Evolutionary conservation across 1,140 invertebrate genomes (phyloP), one percentile per base, ranked within the genome.

Genomic region (Brachionus sp.): DNA sequence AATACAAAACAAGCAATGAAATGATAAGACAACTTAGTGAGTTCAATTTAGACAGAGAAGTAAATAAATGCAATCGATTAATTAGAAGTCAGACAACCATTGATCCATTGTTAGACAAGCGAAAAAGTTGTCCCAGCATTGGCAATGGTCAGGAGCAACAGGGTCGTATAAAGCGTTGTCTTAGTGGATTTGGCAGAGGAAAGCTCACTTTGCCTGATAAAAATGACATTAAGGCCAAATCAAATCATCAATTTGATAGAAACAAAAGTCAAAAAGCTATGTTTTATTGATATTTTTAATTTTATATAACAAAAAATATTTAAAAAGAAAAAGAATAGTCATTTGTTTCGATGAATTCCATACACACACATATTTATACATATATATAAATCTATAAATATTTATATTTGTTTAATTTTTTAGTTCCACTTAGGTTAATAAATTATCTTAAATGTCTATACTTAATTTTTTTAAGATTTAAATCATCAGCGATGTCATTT

Each of bases 211-310:
- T 75, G 44, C 37, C 70, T 9, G 25, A 75, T 75, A 23, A 25
- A 19, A 35, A 23, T 3, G 25, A 16, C 9, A 39, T 19, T 12
- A 39, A 70, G 39, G 25, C 50, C 16, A 16, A 13, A 10, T 66
- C 64, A 3, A 19, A 33, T 66, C 29, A 33, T 66, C 3, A 13
- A n/a, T 10, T 66, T 33, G 10, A 73, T 23, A 44, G n/a, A 73
- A 44, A 39, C 39, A 23, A 16, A 25, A 64, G 25, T 75, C 70
- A 46, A 75, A 75, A 75, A 75, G 42, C 70, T 23, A 25, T 75
- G 12, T 75, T 75, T 75, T 75, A 46, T 75, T 75, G 29, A 75
- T n/a, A 33, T n/a, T 35, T 66, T 68, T 68, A 68, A n/a, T 64
- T 16, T 16, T 12, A 25, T 23, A 5, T 37, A 25, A 25, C 10